Base-by-base conservation (phyloP, 2,113 vertebrate genomes). In the Athene noctua region DNA sequence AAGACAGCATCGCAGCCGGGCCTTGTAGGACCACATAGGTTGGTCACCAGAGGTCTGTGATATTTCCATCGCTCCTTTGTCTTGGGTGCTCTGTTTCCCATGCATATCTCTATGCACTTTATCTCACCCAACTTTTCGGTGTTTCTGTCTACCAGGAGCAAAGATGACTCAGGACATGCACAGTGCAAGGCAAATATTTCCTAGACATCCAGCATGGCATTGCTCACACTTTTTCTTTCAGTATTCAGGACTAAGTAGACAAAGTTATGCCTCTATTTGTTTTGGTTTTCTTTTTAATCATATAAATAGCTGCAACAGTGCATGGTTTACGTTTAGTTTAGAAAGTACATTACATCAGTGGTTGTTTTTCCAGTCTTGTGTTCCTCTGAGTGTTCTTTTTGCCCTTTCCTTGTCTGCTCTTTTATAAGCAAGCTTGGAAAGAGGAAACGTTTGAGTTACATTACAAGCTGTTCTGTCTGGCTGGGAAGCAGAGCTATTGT, bases 401-500 rank as follows among this genome's bases (percentile, higher is more conserved):
- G 94, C 80, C 90, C 88, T 93, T 97, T 92, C 73, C 92, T 92
- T 96, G 77, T 96, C 87, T 95, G 46, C 30, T 84, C 13, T 96
- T 96, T 95, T 95, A 93, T 96, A 97, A 97, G 84, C 95, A 93
- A 83, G 83, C 22, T 38, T 82, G 38, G 84, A 92, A 87, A 96
- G 77, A 95, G 92, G 96, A 96, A 96, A 90, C 18, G 2, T 91
- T 95, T 92, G 81, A 94, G 94, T 94, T 97, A 94, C 91, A 40
- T 85, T 96, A 90, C 63, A 2, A 91, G 89, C 81, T 96, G 89
- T 91, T 96, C 97, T 80, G 91, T 82, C 93, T 95, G 87, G 51
- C 89, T 94, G 91, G 96, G 93, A 97, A 97, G 93, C 71, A 49
- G 78, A 82, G 71, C 95, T 91, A 96, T 97, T 96, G 95, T 97